phyloP scores from a whole-genome alignment of 2,888 invertebrate species.

The Craniophora ligustri region DNA sequence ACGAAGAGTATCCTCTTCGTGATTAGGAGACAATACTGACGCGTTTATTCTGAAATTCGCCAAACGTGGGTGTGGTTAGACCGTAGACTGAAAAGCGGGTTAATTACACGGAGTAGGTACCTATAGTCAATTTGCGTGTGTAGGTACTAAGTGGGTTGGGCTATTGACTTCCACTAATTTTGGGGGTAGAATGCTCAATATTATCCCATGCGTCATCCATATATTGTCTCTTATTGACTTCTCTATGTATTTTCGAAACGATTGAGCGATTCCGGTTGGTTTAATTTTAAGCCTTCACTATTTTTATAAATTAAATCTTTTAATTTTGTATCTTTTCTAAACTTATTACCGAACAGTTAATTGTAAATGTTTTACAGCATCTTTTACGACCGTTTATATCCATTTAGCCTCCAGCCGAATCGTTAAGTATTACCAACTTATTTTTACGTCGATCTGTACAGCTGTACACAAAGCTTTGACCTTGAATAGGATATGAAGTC shows the following conservation, averaged over 20 bases:
- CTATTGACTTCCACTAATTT: conserved; percentile 24
- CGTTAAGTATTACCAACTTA: conserved; percentile 62
- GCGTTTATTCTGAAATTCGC: conserved; percentile 5
- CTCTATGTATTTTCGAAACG: neutral
- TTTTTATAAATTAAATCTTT: too few species aligned
- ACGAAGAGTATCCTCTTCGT: conserved; percentile 36
- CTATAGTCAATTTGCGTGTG: conserved; percentile 37
- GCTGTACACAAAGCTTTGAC: conserved; percentile 59
- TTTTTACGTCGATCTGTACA: conserved; percentile 57
- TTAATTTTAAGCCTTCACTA: conserved; percentile 8
- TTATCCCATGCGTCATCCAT: conserved; percentile 14
- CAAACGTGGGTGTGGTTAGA: conserved; percentile 31
- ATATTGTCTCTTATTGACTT: neutral
- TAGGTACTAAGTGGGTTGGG: conserved; percentile 31
- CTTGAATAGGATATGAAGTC: conserved; percentile 68
- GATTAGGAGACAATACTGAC: conserved; percentile 30
- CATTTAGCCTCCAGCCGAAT: conserved; percentile 67
- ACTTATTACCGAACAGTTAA: too few species aligned
- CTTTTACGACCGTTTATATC: conserved; percentile 53
- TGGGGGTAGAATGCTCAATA: conserved; percentile 10
- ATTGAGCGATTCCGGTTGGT: neutral
- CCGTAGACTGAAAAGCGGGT: conserved; percentile 25
- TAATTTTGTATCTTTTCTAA: too few species aligned
- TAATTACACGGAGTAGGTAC: conserved; percentile 42
- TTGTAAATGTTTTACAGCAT: conserved; percentile 57